phyloP scores from a whole-genome alignment of 2,888 invertebrate genomes.

The Julus scandinavius region DNA sequence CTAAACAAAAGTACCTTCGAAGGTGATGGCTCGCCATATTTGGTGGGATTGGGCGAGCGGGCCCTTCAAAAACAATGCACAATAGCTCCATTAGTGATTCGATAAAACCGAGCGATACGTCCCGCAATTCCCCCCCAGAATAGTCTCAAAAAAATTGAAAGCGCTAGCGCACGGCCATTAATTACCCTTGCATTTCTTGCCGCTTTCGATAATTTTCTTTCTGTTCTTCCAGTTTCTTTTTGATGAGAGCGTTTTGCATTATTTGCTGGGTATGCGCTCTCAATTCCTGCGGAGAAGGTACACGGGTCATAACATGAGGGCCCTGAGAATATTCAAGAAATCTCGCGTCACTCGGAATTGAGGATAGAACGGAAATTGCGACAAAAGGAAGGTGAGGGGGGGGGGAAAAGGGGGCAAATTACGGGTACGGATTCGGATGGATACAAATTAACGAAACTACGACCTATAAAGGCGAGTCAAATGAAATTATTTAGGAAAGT shows the following conservation, averaged over 20 bases:
- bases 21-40: conserved; percentile 20
- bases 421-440: not conserved
- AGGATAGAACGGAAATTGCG: not conserved
- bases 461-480: not conserved
- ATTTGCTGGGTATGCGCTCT: conserved; percentile 87
- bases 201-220: conserved; percentile 84
- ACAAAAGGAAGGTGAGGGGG: not conserved
- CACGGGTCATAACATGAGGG: conserved; percentile 58
- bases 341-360: conserved; percentile 28
- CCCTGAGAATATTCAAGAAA: conserved; percentile 46
- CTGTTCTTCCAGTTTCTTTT: conserved; percentile 89
- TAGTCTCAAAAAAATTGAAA: conserved; percentile 12
- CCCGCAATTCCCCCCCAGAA: conserved; percentile 40
- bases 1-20: conserved; percentile 32
- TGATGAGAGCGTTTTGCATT: conserved; percentile 85
- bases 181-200: conserved; percentile 71
- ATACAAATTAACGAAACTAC: not conserved
- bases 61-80: conserved; percentile 46
- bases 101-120: not conserved
- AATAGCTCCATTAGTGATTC: conserved; percentile 35
- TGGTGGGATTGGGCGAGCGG: conserved; percentile 38
- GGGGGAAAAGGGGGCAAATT: not conserved
- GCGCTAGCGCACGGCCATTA: conserved; percentile 50
- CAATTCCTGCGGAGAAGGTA: conserved; percentile 80
- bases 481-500: too few relatives aligned